Evolutionary conservation across 2,113 vertebrate genomes (phyloP).

Genomic region (Sigmodon hispidus): DNA sequence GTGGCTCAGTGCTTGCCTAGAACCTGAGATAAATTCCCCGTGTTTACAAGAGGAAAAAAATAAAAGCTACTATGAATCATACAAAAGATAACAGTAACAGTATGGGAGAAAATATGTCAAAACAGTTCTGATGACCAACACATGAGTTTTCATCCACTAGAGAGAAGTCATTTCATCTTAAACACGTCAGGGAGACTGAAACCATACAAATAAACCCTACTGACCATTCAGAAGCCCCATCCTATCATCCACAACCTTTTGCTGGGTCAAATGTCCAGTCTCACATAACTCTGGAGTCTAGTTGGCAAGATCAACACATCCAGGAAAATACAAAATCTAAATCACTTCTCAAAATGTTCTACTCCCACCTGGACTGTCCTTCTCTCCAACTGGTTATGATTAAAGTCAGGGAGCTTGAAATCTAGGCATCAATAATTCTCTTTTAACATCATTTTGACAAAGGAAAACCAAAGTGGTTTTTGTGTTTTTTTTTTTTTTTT

Average conservation of each 20-base stretch:
- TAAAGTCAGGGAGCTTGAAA: constrained; percentile 12
- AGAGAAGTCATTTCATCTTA: background rate
- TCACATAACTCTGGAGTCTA: background rate
- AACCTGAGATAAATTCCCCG: background rate
- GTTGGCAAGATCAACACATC: background rate
- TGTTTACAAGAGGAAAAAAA: background rate
- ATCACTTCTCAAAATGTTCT: background rate
- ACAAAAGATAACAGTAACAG: background rate
- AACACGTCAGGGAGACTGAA: constrained; percentile 6
- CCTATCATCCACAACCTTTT: background rate
- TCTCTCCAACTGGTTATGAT: constrained; percentile 7
- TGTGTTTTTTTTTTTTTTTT: no score
- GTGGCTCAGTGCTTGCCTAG: background rate
- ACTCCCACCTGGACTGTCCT: background rate
- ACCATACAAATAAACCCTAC: background rate
- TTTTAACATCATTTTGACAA: constrained; percentile 47
- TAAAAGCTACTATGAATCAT: background rate
- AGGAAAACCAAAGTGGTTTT: constrained; percentile 53
- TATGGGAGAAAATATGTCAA: background rate
- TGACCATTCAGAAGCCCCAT: background rate
- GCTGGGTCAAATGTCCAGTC: background rate
- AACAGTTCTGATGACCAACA: background rate
- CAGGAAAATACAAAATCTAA: background rate
- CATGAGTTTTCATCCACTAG: background rate
- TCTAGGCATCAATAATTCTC: background rate